phyloP scores from a whole-genome alignment of 2,113 vertebrate genomes.

The Microtus ochrogaster region DNA sequence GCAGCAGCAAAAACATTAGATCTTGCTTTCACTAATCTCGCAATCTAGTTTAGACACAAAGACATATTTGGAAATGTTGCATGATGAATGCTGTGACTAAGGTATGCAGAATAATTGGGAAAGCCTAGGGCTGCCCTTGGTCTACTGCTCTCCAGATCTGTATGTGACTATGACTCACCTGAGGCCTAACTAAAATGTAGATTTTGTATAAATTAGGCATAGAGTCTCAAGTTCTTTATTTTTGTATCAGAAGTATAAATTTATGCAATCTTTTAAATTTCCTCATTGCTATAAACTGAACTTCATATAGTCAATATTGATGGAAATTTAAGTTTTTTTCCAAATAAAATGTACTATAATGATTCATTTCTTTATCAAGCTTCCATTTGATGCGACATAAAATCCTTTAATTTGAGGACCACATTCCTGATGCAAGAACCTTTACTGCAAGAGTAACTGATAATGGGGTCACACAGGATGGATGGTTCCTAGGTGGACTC shows the following conservation, averaged over 20 bases:
- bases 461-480: background rate
- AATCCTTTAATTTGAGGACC: background rate
- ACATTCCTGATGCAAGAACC: background rate
- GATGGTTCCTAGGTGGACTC: background rate
- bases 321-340: background rate
- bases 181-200: background rate
- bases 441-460: background rate
- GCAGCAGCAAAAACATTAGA: background rate
- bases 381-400: background rate
- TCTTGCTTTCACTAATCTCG: background rate
- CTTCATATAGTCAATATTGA: conserved; percentile 3
- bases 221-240: background rate
- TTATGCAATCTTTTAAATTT: background rate
- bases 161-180: background rate
- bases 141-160: background rate
- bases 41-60: background rate
- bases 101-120: background rate
- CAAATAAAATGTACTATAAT: background rate
- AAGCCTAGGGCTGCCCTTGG: background rate
- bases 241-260: background rate
- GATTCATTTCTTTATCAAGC: conserved; percentile 7
- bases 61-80: background rate
- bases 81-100: background rate
- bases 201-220: background rate
- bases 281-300: background rate